A percentile compares a stretch with the other conserved stretches of the same genome.
Conservation (phyloP, 1,140 invertebrate species). For the Apis laboriosa region DNA sequence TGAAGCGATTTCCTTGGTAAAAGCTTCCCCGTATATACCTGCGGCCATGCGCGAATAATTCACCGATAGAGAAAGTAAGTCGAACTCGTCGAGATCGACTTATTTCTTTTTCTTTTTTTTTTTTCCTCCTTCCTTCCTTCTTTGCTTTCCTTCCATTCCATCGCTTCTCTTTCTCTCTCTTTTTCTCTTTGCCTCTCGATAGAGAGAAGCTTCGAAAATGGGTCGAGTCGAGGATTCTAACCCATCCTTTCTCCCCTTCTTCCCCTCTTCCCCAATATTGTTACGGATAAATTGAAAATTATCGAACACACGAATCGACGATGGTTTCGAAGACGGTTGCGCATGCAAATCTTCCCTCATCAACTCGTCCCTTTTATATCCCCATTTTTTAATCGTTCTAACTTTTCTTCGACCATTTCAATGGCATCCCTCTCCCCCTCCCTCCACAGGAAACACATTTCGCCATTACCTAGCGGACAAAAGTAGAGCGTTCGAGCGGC, state of each 20-base stretch:
- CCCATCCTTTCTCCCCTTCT: too few relatives aligned
- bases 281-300: neutral
- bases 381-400: too few relatives aligned
- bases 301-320: neutral
- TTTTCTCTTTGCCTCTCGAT: neutral
- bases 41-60: neutral
- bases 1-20: conserved; percentile 5
- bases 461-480: neutral
- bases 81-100: neutral
- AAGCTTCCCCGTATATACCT: neutral
- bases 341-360: too few relatives aligned
- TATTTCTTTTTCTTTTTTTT: neutral
- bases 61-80: neutral
- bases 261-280: neutral
- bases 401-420: too few relatives aligned
- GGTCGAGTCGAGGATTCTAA: neutral
- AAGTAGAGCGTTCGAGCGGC: neutral
- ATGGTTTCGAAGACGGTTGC: too few relatives aligned
- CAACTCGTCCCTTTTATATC: too few relatives aligned
- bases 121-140: fast-evolving
- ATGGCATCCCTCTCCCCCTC: too few relatives aligned
- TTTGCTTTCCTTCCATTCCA: neutral
- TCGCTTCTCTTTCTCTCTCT: neutral
- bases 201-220: neutral
- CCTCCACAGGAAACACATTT: neutral